Percentiles rank a stretch among this genome's conserved stretches.
These are phyloP conservation scores for Bryconaethiops microstoma DNA, from an alignment of 2,797 vertebrate species.

Conservation along the genomic window DNA sequence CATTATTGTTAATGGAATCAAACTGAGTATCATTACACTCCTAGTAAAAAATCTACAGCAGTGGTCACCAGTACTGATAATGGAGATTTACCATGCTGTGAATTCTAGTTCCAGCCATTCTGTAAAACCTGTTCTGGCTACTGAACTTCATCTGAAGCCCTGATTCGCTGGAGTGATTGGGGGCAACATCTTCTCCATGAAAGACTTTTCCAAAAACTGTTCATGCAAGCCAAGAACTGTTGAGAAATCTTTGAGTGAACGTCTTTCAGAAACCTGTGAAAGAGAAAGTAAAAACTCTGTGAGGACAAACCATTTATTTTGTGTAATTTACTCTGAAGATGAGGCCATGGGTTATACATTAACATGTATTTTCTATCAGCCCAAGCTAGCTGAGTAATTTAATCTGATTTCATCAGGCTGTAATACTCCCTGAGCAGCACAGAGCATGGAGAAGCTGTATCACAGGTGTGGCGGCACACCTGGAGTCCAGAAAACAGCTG, in stretches of 20 bases:
- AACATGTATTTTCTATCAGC: conserved; percentile 1
- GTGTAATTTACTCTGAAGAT: neutral
- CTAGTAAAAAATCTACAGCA: too few species aligned
- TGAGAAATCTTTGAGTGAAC: neutral
- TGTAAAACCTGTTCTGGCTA: too few species aligned
- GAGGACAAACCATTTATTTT: conserved; percentile 2
- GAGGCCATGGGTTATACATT: conserved; percentile 1
- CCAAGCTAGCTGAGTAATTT: conserved; percentile 4
- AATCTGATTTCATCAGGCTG: conserved; percentile 19
- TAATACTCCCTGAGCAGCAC: conserved; percentile 3
- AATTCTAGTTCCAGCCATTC: too few species aligned
- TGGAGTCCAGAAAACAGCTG: conserved; percentile 28
- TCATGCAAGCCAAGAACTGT: neutral
- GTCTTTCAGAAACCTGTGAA: neutral
- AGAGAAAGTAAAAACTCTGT: neutral
- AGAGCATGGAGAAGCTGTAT: conserved; percentile 5
- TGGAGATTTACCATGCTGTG: too few species aligned
- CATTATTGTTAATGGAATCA: too few species aligned
- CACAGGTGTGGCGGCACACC: conserved; percentile 13
- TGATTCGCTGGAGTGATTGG: too few species aligned
- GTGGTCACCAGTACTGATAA: too few species aligned
- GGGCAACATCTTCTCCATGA: neutral
- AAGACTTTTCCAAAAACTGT: neutral
- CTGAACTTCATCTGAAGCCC: too few species aligned
- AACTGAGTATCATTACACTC: too few species aligned